Conservation (phyloP, 2,797 vertebrate species). For the Molossus molossus region DNA sequence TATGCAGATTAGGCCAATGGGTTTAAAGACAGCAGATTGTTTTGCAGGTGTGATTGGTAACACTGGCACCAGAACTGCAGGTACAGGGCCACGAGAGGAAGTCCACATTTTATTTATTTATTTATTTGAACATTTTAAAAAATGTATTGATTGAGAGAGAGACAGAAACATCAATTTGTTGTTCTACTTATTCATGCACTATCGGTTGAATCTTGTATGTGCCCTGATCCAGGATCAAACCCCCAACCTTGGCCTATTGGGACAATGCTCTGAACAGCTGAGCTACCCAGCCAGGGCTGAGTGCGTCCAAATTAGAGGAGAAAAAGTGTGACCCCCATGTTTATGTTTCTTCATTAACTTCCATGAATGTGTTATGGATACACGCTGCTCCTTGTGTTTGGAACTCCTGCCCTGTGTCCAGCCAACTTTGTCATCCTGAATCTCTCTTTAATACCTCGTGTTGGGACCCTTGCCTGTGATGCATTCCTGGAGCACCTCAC, state of each 20-base stretch:
- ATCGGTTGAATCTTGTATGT: too few species aligned
- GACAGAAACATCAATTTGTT: neutral
- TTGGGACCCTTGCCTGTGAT: neutral
- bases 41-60: neutral
- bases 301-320: neutral
- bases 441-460: neutral
- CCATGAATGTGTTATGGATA: neutral
- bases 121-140: too few species aligned
- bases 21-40: neutral
- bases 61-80: neutral
- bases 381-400: neutral
- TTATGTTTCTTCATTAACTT: slow-evolving; percentile 6
- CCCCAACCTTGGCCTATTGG: too few species aligned
- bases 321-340: neutral
- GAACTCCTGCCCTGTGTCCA: neutral
- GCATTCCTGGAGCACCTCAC: neutral
- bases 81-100: neutral
- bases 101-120: neutral
- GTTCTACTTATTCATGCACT: neutral
- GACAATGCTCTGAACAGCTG: too few species aligned
- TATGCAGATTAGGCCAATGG: neutral
- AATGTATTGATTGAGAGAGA: too few species aligned
- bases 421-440: neutral
- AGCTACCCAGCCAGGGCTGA: too few species aligned
- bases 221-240: too few species aligned